These are phyloP conservation scores for Umimayanthus chanpuru DNA, from an alignment of 92 coral and sea anemone species.

Conservation along the genomic window DNA sequence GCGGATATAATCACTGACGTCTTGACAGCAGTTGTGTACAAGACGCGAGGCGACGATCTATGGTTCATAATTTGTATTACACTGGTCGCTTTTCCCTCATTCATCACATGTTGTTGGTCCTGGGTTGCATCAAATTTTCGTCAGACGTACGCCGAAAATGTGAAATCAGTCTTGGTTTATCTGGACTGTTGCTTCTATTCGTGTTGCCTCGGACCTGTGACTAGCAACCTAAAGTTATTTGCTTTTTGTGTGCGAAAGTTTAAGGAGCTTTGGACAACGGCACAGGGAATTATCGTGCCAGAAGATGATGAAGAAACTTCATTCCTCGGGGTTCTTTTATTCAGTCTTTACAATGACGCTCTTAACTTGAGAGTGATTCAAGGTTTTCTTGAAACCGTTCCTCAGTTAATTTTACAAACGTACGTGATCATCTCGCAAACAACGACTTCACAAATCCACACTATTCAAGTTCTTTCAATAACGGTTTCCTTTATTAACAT, in stretches of 20 bases:
- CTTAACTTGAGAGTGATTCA: conserved; percentile 41
- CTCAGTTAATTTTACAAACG: conserved; percentile 30
- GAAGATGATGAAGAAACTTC: conserved; percentile 42
- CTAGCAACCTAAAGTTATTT: conserved; percentile 35
- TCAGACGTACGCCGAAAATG: conserved; percentile 32
- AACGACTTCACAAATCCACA: conserved; percentile 23
- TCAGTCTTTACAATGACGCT: conserved; percentile 27
- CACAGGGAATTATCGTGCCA: conserved; percentile 37
- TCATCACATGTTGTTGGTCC: conserved; percentile 42
- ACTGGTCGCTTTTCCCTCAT: conserved; percentile 36
- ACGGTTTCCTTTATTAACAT: conserved; percentile 30
- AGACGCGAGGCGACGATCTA: conserved; percentile 19
- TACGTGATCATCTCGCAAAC: conserved; percentile 36
- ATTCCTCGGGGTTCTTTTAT: conserved; percentile 37
- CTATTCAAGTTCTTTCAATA: conserved; percentile 24
- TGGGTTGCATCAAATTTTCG: conserved; percentile 43
- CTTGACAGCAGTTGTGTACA: conserved; percentile 32
- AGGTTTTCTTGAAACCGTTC: conserved; percentile 22
- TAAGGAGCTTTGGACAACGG: conserved; percentile 41
- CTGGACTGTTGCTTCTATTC: conserved; percentile 29
- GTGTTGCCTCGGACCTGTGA: conserved; percentile 40
- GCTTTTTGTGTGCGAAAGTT: conserved; percentile 29
- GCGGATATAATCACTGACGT: conserved; percentile 36
- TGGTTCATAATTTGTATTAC: conserved; percentile 35
- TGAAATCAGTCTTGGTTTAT: conserved; percentile 14